These are phyloP conservation scores for Grapholita molesta DNA, from an alignment of 1,140 invertebrate genomes.

Conservation along the genomic window DNA sequence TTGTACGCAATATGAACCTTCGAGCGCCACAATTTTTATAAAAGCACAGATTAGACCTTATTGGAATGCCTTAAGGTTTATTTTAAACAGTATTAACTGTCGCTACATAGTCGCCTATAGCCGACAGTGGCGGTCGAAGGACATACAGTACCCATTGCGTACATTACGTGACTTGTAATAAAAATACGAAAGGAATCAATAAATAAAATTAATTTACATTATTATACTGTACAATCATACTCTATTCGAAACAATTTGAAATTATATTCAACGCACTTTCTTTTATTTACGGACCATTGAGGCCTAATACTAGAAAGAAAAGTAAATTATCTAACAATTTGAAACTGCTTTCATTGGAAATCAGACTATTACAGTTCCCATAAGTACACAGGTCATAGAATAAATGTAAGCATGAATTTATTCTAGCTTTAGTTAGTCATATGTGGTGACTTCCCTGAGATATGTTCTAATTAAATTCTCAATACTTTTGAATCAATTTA, in stretches of 20 bases:
- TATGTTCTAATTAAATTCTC: not conserved
- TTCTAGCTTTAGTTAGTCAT: not conserved
- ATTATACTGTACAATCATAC: not conserved
- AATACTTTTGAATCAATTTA: not conserved
- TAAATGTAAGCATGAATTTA: not conserved
- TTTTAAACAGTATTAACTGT: no score
- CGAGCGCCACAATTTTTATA: no score
- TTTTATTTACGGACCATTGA: not conserved
- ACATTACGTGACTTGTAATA: not conserved
- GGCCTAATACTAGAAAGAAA: not conserved
- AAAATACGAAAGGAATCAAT: not conserved
- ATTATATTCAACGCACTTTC: not conserved
- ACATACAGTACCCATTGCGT: no score
- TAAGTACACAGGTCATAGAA: not conserved
- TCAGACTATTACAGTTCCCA: not conserved
- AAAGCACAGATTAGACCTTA: no score
- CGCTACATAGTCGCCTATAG: no score
- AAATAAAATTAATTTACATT: slow-evolving; percentile 7
- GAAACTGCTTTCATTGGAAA: not conserved
- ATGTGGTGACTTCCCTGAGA: not conserved
- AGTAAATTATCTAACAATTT: slow-evolving; percentile 2
- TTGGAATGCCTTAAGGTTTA: no score
- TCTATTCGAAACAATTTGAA: not conserved
- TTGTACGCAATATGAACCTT: no score
- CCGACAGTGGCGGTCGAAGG: no score